Percentiles rank a stretch among this genome's conserved stretches.
Conservation (phyloP, 2,888 invertebrate species). For the Pollenia labialis region DNA sequence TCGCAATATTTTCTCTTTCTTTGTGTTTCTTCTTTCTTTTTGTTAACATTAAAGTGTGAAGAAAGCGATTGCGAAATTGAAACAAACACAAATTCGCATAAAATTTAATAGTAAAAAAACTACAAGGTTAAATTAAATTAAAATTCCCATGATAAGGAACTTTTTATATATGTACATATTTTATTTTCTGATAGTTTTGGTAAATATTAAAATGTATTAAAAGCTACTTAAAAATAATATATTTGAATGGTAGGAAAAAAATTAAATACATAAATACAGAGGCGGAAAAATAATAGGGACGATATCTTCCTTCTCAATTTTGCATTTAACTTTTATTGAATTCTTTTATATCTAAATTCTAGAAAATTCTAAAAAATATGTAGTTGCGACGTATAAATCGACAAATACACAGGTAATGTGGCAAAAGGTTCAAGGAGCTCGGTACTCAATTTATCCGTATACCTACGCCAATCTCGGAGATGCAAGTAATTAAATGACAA, state of each 20-base stretch:
- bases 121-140: neutral
- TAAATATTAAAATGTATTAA: conserved; percentile 2
- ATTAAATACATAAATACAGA: neutral
- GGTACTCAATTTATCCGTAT: no score
- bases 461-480: no score
- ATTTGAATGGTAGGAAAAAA: neutral
- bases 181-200: neutral
- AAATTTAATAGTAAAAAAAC: conserved; percentile 14
- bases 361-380: no score
- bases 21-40: neutral
- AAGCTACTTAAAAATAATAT: conserved; percentile 21
- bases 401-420: no score
- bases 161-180: neutral
- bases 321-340: no score
- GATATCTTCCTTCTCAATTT: no score
- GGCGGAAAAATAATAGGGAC: no score
- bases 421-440: no score
- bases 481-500: no score
- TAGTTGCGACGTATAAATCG: no score
- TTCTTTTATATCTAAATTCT: no score
- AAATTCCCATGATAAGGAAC: conserved; percentile 23
- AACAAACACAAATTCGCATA: conserved; percentile 11
- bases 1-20: neutral
- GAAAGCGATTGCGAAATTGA: conserved; percentile 48
- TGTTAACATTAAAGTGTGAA: conserved; percentile 25